Conservation (phyloP, 2,888 invertebrate species). For the Zaprionus lineosus region DNA sequence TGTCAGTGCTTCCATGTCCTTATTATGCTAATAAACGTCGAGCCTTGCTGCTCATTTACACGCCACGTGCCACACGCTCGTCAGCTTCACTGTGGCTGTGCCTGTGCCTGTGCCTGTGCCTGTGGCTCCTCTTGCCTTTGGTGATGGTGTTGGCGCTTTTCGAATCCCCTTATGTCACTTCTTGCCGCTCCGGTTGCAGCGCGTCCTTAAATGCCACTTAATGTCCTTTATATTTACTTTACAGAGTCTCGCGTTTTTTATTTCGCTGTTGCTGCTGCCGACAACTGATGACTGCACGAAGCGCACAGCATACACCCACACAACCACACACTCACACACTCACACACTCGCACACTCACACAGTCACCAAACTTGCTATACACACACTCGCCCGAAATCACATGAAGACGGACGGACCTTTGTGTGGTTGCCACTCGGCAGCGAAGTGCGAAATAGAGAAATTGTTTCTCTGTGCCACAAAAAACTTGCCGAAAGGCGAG, state of each 20-base stretch:
- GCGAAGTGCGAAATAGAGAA: constrained; percentile 43
- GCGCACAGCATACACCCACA: constrained; percentile 16
- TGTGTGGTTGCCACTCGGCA: constrained; percentile 48
- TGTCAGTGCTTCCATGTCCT: constrained; percentile 30
- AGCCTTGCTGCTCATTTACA: constrained; percentile 49
- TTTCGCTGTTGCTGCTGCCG: constrained; percentile 1
- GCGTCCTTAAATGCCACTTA: constrained; percentile 71
- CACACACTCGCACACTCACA: background rate
- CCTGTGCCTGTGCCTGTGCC: background rate
- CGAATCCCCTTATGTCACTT: constrained; percentile 14
- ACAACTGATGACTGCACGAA: constrained; percentile 56
- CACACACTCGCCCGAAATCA: no score
- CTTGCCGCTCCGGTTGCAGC: constrained; percentile 51
- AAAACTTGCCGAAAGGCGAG: constrained; percentile 10
- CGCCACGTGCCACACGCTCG: constrained; percentile 32
- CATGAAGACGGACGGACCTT: constrained; percentile 9
- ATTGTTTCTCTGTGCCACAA: constrained; percentile 34
- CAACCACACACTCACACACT: constrained; percentile 6
- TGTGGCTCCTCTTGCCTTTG: background rate
- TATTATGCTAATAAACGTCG: constrained; percentile 62
- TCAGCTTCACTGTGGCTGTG: constrained; percentile 5
- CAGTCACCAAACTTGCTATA: background rate
- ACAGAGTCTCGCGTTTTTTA: constrained; percentile 24
- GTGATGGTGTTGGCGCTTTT: constrained; percentile 13
- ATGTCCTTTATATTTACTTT: constrained; percentile 71